Conservation (phyloP, 2,113 vertebrate species). For the Apteryx mantelli region DNA sequence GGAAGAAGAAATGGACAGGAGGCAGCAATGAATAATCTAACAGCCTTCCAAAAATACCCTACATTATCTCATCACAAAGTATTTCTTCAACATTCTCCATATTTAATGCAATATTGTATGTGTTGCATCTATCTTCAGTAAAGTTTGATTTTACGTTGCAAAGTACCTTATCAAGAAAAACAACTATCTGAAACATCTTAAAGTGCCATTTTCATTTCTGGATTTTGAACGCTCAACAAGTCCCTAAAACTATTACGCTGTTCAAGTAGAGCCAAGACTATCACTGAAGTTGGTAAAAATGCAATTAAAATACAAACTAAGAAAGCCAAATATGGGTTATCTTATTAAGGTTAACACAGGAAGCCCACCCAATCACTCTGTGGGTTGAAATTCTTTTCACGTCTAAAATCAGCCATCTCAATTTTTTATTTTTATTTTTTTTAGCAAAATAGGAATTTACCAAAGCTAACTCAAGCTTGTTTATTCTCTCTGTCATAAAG, state of each 20-base stretch:
- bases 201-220: background rate
- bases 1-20: background rate
- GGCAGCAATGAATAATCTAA: slow-evolving; percentile 1
- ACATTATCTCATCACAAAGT: background rate
- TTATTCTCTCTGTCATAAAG: background rate
- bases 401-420: background rate
- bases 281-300: background rate
- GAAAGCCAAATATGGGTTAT: background rate
- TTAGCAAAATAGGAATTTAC: background rate
- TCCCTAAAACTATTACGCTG: background rate
- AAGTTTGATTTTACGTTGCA: background rate
- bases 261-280: background rate
- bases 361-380: background rate
- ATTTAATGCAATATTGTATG: background rate
- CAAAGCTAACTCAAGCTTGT: background rate
- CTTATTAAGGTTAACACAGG: background rate
- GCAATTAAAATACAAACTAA: background rate
- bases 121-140: background rate
- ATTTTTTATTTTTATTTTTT: background rate
- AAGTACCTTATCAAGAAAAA: background rate
- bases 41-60: slow-evolving; percentile 9
- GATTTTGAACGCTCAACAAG: background rate
- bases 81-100: background rate
- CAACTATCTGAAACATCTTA: background rate
- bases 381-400: background rate